phyloP scores from a whole-genome alignment of 2,113 vertebrate genomes.

The Cottus gobio region DNA sequence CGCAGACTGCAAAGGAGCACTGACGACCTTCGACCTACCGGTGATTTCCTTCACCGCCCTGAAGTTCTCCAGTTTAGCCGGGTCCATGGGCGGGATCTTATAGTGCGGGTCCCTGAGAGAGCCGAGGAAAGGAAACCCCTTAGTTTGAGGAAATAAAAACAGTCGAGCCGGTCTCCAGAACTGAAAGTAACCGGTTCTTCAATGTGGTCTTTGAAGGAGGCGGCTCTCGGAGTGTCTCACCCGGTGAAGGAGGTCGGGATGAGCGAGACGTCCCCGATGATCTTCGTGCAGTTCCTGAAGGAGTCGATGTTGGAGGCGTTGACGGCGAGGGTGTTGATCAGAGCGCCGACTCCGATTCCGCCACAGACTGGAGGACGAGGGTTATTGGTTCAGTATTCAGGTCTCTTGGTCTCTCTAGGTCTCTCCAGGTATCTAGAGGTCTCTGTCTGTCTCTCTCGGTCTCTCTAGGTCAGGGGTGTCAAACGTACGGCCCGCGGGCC shows the following conservation, averaged over 20 bases:
- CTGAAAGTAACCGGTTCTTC: too few relatives aligned
- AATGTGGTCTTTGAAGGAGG: too few relatives aligned
- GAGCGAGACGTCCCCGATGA: constrained; percentile 90
- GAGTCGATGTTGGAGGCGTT: constrained; percentile 93
- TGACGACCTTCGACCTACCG: constrained; percentile 79
- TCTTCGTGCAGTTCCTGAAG: constrained; percentile 94
- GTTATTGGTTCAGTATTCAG: not conserved
- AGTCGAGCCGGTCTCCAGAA: too few relatives aligned
- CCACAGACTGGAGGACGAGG: constrained; percentile 82
- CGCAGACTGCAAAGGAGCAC: not conserved
- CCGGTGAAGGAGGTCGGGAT: constrained; percentile 86
- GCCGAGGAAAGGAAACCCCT: constrained; percentile 16
- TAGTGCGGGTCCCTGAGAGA: constrained; percentile 87
- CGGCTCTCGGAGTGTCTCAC: constrained; percentile 72
- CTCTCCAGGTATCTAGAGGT: constrained; percentile 53
- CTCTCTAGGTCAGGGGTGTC: too few relatives aligned
- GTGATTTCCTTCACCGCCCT: constrained; percentile 94
- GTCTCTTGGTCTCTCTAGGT: not conserved
- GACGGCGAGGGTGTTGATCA: constrained; percentile 85
- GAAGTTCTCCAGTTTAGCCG: constrained; percentile 88
- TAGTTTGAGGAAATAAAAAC: too few relatives aligned
- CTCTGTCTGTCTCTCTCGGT: not conserved
- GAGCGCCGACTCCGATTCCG: constrained; percentile 86
- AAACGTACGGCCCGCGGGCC: too few relatives aligned
- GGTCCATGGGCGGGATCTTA: constrained; percentile 85